Evolutionary conservation across 2,888 invertebrate species (phyloP), one percentile per base, ranked within the genome.

Genomic region (Hirudinaria manillensis): DNA sequence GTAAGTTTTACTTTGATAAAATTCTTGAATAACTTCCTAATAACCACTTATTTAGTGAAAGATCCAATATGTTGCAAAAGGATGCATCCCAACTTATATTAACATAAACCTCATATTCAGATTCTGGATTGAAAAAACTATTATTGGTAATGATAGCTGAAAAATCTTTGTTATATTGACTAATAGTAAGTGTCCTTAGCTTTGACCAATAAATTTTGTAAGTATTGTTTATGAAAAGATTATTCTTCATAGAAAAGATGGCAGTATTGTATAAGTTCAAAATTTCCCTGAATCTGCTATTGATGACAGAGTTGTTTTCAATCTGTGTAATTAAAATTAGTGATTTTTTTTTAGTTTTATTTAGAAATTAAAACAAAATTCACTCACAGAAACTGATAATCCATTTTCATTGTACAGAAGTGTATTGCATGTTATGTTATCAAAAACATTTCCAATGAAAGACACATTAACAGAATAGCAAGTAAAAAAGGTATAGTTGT

Each of bases 1-100:
- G 32, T n/a, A 61, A 32, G 61, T 1, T 16, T 0, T 66, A 74
- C 74, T 56, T 61, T 38, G 53, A 45, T 6, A 74, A 4, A 36
- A 74, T 51, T 24, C 27, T 45, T 19, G 51, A 66, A 16, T 66
- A 74, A 56, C 45, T 32, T 21, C 24, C n/a, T 45, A 27, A 21
- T 10, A 65, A 34, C 74, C 74, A 74, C n/a, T 65, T 65, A 51
- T 74, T 74, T 0, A 6, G 6, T 13, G 74, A 65, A n/a, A 74
- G 51, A 38, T 74, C 66, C n/a, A 24, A 27, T 7, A 71, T 32
- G 10, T 36, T 71, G 71, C 13, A 21, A n/a, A n/a, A n/a, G 38
- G n/a, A 34, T 34, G 29, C 34, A 24, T 68, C 68, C 71, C 55
- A 53, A 24, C 10, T 45, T 1, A 51, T 21, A 13, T 24, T n/a